Conservation (phyloP, 2,797 vertebrate genomes). For the Micrastur ruficollis region DNA sequence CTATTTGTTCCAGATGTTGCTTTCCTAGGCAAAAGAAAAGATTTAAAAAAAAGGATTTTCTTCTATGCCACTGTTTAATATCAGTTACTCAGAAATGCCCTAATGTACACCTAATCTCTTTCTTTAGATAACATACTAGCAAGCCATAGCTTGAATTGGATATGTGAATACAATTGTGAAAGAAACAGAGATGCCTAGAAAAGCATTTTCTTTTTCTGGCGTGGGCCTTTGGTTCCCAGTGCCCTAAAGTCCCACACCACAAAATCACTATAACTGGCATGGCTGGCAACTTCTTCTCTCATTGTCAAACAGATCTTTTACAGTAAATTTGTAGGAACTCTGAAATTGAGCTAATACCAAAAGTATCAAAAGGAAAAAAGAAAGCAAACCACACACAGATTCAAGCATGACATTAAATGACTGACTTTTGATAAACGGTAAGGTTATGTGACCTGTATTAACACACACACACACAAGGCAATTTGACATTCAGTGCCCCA, state of each 20-base stretch:
- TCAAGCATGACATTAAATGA: constrained; percentile 31
- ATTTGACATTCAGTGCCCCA: neutral
- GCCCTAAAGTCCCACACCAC: constrained; percentile 42
- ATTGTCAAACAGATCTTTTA: constrained; percentile 68
- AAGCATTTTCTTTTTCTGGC: constrained; percentile 12
- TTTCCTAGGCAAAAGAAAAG: neutral
- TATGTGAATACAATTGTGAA: constrained; percentile 30
- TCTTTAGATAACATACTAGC: constrained; percentile 31
- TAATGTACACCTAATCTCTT: constrained; percentile 28
- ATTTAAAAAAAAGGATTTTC: neutral
- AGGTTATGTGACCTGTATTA: constrained; percentile 29
- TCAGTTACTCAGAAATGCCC: constrained; percentile 7
- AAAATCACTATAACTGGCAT: constrained; percentile 63
- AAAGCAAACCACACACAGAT: constrained; percentile 55
- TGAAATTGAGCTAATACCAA: constrained; percentile 39
- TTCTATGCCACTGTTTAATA: constrained; percentile 40
- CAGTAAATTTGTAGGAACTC: constrained; percentile 63
- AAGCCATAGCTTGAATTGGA: constrained; percentile 15
- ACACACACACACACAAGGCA: neutral
- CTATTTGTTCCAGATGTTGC: constrained; percentile 72
- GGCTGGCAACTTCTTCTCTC: constrained; percentile 47
- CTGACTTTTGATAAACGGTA: constrained; percentile 30
- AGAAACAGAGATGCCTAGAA: constrained; percentile 43
- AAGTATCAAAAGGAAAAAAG: constrained; percentile 44
- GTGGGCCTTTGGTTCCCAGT: neutral